Conservation (phyloP, 1,140 invertebrate genomes). For the Ctenoplectra terminalis region DNA sequence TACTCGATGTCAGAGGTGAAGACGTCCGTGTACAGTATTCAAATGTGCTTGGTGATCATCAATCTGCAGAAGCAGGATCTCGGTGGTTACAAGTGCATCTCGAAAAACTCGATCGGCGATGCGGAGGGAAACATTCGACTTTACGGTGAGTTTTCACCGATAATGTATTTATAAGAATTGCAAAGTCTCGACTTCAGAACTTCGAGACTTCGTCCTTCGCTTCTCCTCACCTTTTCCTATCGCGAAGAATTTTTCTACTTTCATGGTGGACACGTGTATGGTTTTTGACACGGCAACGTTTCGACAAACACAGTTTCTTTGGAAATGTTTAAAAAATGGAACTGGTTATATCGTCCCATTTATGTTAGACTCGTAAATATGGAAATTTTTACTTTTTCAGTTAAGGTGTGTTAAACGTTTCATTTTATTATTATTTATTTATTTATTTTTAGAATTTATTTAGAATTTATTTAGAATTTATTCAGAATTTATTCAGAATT, state of each 20-base stretch:
- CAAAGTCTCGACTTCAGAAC: background rate
- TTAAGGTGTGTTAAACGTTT: no score
- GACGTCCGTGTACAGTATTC: slow-evolving; percentile 90
- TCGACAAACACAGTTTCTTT: background rate
- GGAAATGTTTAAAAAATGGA: background rate
- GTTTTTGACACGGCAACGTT: background rate
- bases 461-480: no score
- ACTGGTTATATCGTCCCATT: no score
- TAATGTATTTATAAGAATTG: slow-evolving; percentile 20
- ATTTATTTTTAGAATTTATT: no score
- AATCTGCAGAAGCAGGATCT: slow-evolving; percentile 91
- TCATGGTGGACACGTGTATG: no score
- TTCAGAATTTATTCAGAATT: no score
- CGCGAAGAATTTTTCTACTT: background rate
- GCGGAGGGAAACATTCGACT: slow-evolving; percentile 94
- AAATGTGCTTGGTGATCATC: slow-evolving; percentile 90
- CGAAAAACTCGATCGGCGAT: slow-evolving; percentile 95
- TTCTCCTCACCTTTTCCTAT: background rate
- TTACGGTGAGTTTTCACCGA: slow-evolving; percentile 87
- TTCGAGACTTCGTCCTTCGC: background rate
- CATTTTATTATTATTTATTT: no score
- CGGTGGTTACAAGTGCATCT: slow-evolving; percentile 95
- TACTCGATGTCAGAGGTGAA: slow-evolving; percentile 89
- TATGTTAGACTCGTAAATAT: no score
- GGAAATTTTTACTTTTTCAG: no score